phyloP scores from a whole-genome alignment of 2,113 vertebrate species.

The Rhynchomys soricoides region DNA sequence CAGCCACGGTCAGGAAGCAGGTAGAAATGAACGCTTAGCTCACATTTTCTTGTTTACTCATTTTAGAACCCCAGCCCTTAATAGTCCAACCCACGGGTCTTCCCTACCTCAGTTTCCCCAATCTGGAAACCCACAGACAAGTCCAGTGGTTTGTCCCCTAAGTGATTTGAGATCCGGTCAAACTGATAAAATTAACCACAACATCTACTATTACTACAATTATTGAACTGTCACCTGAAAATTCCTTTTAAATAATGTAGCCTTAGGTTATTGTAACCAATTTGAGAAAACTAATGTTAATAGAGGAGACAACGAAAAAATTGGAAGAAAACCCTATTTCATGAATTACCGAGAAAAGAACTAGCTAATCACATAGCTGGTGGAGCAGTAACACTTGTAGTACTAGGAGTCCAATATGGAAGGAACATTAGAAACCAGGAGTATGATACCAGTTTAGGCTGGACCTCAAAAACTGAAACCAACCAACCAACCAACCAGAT shows the following conservation, averaged over 20 bases:
- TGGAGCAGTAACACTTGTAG: not conserved
- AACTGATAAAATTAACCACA: not conserved
- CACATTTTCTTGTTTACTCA: not conserved
- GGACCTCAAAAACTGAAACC: not conserved
- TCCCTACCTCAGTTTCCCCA: not conserved
- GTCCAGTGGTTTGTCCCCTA: not conserved
- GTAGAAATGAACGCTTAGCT: not conserved
- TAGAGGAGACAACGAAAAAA: not conserved
- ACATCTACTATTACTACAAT: not conserved
- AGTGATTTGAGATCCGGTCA: not conserved
- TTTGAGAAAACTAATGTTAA: not conserved
- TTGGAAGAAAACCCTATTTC: not conserved
- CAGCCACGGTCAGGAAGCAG: not conserved
- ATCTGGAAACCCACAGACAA: not conserved
- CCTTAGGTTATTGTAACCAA: not conserved
- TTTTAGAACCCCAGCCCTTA: not conserved
- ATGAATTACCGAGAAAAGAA: conserved; percentile 9
- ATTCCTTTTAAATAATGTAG: not conserved
- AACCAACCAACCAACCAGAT: not conserved
- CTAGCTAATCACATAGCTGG: not conserved
- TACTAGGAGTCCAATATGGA: not conserved
- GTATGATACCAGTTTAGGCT: not conserved
- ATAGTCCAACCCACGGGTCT: not conserved
- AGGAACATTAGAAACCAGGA: not conserved
- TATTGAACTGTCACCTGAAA: conserved; percentile 13